phyloP scores from a whole-genome alignment of 2,797 vertebrate species.

The Falco naumanni region DNA sequence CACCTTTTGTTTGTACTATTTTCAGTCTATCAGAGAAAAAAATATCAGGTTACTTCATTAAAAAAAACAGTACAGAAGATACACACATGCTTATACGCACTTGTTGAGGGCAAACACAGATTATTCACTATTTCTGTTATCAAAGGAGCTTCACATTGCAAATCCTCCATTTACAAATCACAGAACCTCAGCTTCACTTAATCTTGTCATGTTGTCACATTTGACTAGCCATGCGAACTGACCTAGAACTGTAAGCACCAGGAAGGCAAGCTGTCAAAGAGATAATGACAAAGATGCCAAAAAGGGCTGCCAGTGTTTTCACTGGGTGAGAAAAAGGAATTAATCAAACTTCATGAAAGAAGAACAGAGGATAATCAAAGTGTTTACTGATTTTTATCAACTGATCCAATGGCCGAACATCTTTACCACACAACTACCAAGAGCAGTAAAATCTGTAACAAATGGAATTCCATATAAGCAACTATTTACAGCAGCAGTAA shows the following conservation, averaged over 20 bases:
- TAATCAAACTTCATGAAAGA: constrained; percentile 25
- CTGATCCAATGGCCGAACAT: not conserved
- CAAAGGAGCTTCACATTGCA: constrained; percentile 54
- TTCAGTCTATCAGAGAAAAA: not conserved
- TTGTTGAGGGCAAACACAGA: constrained; percentile 41
- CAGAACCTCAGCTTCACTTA: constrained; percentile 62
- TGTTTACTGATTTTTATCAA: constrained; percentile 42
- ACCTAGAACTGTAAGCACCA: constrained; percentile 49
- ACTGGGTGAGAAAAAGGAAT: constrained; percentile 9
- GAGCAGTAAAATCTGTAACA: not conserved
- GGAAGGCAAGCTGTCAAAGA: constrained; percentile 58
- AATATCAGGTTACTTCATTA: not conserved
- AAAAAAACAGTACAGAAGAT: not conserved
- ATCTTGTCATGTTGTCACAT: constrained; percentile 72
- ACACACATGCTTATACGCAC: not conserved
- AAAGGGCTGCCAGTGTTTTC: constrained; percentile 34
- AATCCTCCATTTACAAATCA: constrained; percentile 67
- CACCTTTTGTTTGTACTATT: not conserved
- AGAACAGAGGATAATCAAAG: not conserved
- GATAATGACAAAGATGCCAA: constrained; percentile 52
- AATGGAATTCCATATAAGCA: constrained; percentile 10
- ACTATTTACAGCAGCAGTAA: constrained; percentile 29
- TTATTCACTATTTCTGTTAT: constrained; percentile 52
- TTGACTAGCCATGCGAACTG: constrained; percentile 65
- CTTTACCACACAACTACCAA: not conserved